Conservation (phyloP, 2,888 invertebrate species). For the Pseudeuparius sepicola region DNA sequence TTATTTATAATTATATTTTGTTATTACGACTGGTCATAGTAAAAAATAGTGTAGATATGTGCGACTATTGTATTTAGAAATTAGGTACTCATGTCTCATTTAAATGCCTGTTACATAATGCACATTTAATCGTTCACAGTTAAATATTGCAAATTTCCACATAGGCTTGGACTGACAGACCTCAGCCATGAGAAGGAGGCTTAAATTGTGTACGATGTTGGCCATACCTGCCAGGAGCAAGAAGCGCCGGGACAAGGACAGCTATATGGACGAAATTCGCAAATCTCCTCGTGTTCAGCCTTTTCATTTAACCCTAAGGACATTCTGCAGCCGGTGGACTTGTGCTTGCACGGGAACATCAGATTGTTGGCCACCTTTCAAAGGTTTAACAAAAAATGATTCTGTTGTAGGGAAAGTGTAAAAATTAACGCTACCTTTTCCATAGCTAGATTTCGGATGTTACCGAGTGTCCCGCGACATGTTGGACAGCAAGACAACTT, state of each 20-base stretch:
- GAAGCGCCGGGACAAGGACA: conserved; percentile 99
- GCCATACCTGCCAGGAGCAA: conserved; percentile 99
- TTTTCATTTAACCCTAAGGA: conserved; percentile 95
- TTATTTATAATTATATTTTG: no score
- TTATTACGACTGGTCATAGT: no score
- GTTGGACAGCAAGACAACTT: conserved; percentile 97
- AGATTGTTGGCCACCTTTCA: conserved; percentile 81
- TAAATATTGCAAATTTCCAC: no score
- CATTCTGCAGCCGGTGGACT: conserved; percentile 86
- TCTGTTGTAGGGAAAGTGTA: no score
- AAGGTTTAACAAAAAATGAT: neutral
- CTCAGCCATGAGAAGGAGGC: no score
- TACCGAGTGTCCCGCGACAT: conserved; percentile 90
- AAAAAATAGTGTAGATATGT: no score
- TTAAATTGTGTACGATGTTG: no score
- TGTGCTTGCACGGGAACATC: conserved; percentile 98
- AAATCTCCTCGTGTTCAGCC: conserved; percentile 95
- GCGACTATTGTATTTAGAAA: no score
- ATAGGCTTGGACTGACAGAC: no score
- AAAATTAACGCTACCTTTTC: conserved; percentile 81
- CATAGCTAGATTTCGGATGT: conserved; percentile 98
- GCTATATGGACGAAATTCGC: conserved; percentile 96
- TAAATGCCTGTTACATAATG: no score
- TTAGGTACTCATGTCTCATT: no score
- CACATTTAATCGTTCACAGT: no score